Evolutionary conservation across 1,140 invertebrate species (phyloP).

Genomic region (Potamilus streckersoni): DNA sequence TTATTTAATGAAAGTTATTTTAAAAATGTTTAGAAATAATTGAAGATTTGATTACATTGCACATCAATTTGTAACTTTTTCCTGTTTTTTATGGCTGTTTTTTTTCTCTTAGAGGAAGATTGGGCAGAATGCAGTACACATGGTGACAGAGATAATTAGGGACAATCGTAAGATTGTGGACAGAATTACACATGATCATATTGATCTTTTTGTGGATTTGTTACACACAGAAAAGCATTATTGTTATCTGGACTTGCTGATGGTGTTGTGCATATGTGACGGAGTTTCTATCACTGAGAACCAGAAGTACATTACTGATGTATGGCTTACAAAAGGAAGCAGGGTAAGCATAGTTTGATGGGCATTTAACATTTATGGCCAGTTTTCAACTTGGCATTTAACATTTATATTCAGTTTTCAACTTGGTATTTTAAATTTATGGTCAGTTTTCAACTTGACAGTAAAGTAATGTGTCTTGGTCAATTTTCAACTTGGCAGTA

Average conservation of each 20-base stretch:
- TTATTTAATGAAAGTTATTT: too few species aligned
- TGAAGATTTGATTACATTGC: too few species aligned
- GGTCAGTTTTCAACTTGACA: too few species aligned
- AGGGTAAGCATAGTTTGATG: slow-evolving; percentile 19
- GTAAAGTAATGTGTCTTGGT: too few species aligned
- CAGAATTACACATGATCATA: slow-evolving; percentile 54
- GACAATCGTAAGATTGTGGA: slow-evolving; percentile 62
- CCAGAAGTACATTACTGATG: slow-evolving; percentile 57
- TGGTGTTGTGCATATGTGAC: slow-evolving; percentile 60
- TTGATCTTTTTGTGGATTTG: slow-evolving; percentile 52
- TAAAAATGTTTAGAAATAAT: too few species aligned
- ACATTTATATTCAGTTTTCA: too few species aligned
- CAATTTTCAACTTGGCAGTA: too few species aligned
- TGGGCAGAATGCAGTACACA: slow-evolving; percentile 57
- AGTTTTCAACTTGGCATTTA: too few species aligned
- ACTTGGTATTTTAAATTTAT: too few species aligned
- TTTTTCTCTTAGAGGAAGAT: slow-evolving; percentile 43
- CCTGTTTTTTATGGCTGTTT: too few species aligned
- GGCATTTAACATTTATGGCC: too few species aligned
- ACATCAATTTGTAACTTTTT: too few species aligned
- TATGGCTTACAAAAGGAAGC: slow-evolving; percentile 45
- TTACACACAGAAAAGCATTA: slow-evolving; percentile 57
- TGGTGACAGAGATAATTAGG: slow-evolving; percentile 59
- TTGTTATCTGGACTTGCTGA: slow-evolving; percentile 56
- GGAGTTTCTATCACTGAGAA: slow-evolving; percentile 58